Base-by-base conservation (phyloP, 2,888 invertebrate genomes). In the Philhelius pedissequus region DNA sequence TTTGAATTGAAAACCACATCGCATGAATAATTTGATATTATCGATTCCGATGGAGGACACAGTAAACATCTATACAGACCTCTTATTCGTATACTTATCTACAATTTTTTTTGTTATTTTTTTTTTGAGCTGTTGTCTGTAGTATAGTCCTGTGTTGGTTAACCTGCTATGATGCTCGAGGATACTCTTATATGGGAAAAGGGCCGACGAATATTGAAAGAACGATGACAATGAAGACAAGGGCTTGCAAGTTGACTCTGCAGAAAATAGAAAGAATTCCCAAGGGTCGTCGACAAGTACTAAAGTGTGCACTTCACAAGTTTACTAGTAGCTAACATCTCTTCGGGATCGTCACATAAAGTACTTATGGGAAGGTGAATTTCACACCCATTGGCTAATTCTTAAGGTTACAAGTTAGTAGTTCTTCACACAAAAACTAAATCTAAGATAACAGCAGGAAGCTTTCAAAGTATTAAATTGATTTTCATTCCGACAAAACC, bases 1-100 rank as follows among this genome's bases (percentile, higher is more conserved):
- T 84, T 84, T 84, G 84, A 84, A 84, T 84, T 84, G 84, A 84
- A 84, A 84, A 80, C 84, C 84, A 84, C 84, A 84, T 84, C 79
- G 84, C 84, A 84, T 84, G 84, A 84, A 84, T 84, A 84, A 84
- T 84, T 84, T 84, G 80, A 79, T 84, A 84, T 84, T 84, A 84
- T 84, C 84, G 84, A 84, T 84, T 84, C 79, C 48, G 68, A 75
- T 45, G 60, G 79, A 80, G 75, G 75, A 75, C 79, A 75, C 45
- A 30, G 64, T 50, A 54, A 52, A 73, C 68, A 62, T 32, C 54
- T 52, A 38, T 52, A 71, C 32, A 56, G 66, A 58, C 54, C 38
- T 68, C 30, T 27, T 38, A 54, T 45, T 52, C 18, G 9, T n/a
- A n/a, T n/a, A n/a, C n/a, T n/a, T n/a, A n/a, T n/a, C n/a, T n/a